Percentiles rank a stretch among this genome's conserved stretches.
Conservation (phyloP, 2,888 invertebrate species). For the Spatulosminthurus flaviceps region DNA sequence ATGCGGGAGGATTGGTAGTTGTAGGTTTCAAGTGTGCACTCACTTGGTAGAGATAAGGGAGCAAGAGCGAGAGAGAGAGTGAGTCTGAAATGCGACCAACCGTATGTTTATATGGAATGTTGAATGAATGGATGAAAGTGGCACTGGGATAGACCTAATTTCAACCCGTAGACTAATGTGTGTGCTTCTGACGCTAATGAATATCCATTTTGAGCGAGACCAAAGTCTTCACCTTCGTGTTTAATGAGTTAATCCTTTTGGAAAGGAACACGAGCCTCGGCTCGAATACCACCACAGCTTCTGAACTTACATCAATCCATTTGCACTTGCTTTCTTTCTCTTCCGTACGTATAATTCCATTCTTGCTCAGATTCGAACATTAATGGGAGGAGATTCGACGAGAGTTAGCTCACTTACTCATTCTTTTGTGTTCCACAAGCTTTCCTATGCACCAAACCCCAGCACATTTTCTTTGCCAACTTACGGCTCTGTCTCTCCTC, state of each 20-base stretch:
- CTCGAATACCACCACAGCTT: conserved; percentile 37
- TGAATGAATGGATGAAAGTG: conserved; percentile 40
- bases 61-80: neutral
- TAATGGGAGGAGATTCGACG: conserved; percentile 26
- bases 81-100: conserved; percentile 28
- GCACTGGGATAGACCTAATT: conserved; percentile 43
- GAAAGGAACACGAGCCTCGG: conserved; percentile 31
- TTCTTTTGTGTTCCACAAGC: conserved; percentile 3
- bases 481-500: neutral
- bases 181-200: conserved; percentile 49
- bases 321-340: conserved; percentile 32
- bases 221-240: conserved; percentile 48
- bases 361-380: conserved; percentile 26
- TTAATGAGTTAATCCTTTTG: conserved; percentile 48
- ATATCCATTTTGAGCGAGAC: conserved; percentile 44
- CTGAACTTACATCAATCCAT: conserved; percentile 36
- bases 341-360: conserved; percentile 8
- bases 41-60: neutral
- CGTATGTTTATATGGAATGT: conserved; percentile 25
- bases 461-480: neutral
- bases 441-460: neutral
- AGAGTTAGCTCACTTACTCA: conserved; percentile 18
- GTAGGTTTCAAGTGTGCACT: neutral
- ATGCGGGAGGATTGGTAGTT: neutral
- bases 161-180: conserved; percentile 42